Percentiles rank a stretch among this genome's conserved stretches.
These are phyloP conservation scores for Hirundo rustica DNA, from an alignment of 2,797 vertebrate species.

Conservation along the genomic window DNA sequence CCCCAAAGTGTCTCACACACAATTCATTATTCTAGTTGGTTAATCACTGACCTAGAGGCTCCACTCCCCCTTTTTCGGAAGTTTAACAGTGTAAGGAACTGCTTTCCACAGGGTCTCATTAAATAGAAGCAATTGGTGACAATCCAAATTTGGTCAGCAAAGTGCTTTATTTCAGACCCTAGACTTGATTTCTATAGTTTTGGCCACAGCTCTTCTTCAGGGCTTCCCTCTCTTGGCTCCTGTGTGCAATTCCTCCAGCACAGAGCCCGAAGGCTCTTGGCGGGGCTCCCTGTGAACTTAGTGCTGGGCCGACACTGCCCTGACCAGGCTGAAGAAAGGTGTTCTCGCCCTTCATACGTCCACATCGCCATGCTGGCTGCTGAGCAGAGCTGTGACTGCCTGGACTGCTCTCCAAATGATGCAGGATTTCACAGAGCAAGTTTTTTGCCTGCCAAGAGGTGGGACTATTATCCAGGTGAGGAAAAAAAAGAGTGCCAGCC, in stretches of 20 bases:
- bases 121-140: slow-evolving; percentile 37
- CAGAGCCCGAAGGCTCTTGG: not conserved
- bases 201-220: not conserved
- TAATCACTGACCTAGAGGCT: slow-evolving; percentile 46
- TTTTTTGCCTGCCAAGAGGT: not conserved
- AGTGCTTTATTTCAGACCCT: not conserved
- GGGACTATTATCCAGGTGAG: not conserved
- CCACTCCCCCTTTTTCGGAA: slow-evolving; percentile 44
- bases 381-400: not conserved
- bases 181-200: slow-evolving; percentile 40
- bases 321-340: not conserved
- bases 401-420: not conserved
- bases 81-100: not conserved
- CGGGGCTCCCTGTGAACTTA: not conserved
- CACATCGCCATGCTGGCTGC: fast-evolving
- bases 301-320: not conserved
- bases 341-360: not conserved
- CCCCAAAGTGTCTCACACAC: slow-evolving; percentile 61
- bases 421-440: not conserved
- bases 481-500: not conserved
- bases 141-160: slow-evolving; percentile 45
- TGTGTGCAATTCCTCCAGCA: not conserved
- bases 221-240: slow-evolving; percentile 1
- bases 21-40: slow-evolving; percentile 40
- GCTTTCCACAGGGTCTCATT: slow-evolving; percentile 41